Percentiles rank a stretch among this genome's conserved stretches.
phyloP scores from a whole-genome alignment of 2,113 vertebrate genomes.

The Lepisosteus oculatus region DNA sequence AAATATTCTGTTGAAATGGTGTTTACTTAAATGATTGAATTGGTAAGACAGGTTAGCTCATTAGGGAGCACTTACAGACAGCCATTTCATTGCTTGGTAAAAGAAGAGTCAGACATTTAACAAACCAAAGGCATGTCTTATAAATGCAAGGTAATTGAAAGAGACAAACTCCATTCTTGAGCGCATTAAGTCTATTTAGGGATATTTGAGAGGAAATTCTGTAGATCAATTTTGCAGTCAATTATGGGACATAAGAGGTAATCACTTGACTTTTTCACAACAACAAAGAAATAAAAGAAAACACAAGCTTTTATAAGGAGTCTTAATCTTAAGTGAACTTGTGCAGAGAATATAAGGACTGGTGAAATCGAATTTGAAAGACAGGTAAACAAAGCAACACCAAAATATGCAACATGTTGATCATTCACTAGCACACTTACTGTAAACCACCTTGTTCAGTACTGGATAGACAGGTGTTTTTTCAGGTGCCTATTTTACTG shows the following conservation, averaged over 20 bases:
- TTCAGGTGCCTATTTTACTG: background rate
- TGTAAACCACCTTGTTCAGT: background rate
- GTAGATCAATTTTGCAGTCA: background rate
- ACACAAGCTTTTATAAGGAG: background rate
- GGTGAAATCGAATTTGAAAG: background rate
- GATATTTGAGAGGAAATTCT: background rate
- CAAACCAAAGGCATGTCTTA: background rate
- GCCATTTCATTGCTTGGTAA: too few relatives aligned
- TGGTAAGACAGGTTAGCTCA: too few relatives aligned
- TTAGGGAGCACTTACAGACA: too few relatives aligned
- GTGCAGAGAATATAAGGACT: background rate
- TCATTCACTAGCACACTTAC: background rate
- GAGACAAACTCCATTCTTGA: background rate
- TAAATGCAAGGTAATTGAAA: background rate
- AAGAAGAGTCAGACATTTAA: too few relatives aligned
- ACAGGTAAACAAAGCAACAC: background rate
- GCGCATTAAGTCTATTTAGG: constrained; percentile 2
- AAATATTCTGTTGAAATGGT: too few relatives aligned
- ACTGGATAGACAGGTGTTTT: too few relatives aligned
- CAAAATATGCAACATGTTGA: background rate
- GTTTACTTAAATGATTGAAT: too few relatives aligned
- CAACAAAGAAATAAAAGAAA: background rate
- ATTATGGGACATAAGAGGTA: background rate
- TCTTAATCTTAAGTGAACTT: constrained; percentile 4
- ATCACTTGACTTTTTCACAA: background rate